Conservation (phyloP, 1,140 invertebrate species). For the Planococcus citri region DNA sequence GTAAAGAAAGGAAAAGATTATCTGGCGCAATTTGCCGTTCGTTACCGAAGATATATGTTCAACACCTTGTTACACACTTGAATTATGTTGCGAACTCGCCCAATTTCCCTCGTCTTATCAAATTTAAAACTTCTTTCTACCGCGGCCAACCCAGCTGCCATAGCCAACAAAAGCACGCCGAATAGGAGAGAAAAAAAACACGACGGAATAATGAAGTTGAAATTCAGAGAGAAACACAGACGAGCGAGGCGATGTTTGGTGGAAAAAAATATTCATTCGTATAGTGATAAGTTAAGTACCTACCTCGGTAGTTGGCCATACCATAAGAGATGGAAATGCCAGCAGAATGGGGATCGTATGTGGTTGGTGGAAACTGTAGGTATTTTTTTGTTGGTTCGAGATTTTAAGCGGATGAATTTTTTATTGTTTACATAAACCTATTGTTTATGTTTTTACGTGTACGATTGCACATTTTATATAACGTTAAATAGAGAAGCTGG, state of each 20-base stretch:
- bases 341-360: no score
- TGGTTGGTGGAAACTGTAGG: no score
- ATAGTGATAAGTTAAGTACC: neutral
- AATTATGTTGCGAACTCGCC: neutral
- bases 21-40: slow-evolving; percentile 16
- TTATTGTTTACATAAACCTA: slow-evolving; percentile 8
- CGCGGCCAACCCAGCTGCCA: neutral
- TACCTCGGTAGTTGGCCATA: neutral
- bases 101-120: slow-evolving; percentile 16
- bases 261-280: no score
- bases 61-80: slow-evolving; percentile 18
- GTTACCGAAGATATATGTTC: slow-evolving; percentile 17
- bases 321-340: neutral
- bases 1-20: slow-evolving; percentile 13
- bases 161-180: neutral
- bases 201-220: no score
- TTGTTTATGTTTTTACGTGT: neutral
- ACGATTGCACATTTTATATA: neutral
- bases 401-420: slow-evolving; percentile 7
- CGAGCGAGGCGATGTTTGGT: no score
- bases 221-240: no score
- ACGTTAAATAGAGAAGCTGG: no score
- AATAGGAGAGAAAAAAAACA: no score
- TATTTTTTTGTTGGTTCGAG: neutral
- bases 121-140: slow-evolving; percentile 3